Evolutionary conservation across 1,140 invertebrate species (phyloP).

Genomic region (Phortica variegata): DNA sequence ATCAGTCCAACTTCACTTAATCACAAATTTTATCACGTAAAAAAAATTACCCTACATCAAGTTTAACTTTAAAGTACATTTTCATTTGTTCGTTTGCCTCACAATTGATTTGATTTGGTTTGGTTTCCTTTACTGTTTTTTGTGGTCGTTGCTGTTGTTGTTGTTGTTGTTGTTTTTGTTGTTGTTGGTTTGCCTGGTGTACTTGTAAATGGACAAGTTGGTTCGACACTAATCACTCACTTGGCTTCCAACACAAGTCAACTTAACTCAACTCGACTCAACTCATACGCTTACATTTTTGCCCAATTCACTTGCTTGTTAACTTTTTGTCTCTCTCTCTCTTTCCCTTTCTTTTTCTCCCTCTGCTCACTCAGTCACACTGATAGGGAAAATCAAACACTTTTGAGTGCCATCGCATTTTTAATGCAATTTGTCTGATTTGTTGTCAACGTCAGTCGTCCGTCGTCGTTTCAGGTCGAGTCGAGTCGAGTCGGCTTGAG

Average conservation of each 20-base stretch:
- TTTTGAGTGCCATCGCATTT: slow-evolving; percentile 50
- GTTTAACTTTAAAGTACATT: slow-evolving; percentile 55
- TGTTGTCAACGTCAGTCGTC: slow-evolving; percentile 46
- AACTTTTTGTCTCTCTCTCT: neutral
- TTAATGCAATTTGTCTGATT: slow-evolving; percentile 55
- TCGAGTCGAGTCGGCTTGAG: neutral
- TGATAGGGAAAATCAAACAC: too few relatives aligned
- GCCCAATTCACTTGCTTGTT: slow-evolving; percentile 1
- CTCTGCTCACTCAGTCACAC: slow-evolving; percentile 47
- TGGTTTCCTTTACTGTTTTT: slow-evolving; percentile 18
- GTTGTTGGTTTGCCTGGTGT: neutral
- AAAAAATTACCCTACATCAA: too few relatives aligned
- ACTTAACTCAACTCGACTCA: too few relatives aligned
- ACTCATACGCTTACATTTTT: neutral
- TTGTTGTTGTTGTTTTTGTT: slow-evolving; percentile 38
- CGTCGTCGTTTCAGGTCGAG: too few relatives aligned
- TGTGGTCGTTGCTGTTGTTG: slow-evolving; percentile 39
- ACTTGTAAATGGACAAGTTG: slow-evolving; percentile 46
- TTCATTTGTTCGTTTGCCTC: too few relatives aligned
- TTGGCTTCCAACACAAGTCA: slow-evolving; percentile 27
- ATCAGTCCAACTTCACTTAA: too few relatives aligned
- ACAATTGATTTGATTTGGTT: slow-evolving; percentile 53
- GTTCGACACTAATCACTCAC: slow-evolving; percentile 51
- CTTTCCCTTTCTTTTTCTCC: slow-evolving; percentile 17
- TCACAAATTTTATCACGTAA: too few relatives aligned